Evolutionary conservation across 1,140 invertebrate species (phyloP).

Genomic region (Drosophila orosa): DNA sequence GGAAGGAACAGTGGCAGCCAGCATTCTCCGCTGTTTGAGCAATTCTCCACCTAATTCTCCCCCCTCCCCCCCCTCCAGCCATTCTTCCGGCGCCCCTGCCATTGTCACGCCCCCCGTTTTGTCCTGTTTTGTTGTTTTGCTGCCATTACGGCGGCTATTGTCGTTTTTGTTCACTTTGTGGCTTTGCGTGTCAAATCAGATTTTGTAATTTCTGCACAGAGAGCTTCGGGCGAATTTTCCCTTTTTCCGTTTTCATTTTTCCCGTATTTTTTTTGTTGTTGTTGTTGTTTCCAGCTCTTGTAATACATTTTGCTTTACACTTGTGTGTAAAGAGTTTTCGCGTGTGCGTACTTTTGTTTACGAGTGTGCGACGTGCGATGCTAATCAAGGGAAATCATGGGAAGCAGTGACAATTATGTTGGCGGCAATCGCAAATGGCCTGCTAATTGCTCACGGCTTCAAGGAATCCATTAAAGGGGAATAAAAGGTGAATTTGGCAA

Average conservation of each 20-base stretch:
- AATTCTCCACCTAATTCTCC: background rate
- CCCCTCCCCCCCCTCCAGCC: too few relatives aligned
- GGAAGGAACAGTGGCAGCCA: background rate
- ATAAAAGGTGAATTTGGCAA: background rate
- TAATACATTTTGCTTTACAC: slow-evolving; percentile 4
- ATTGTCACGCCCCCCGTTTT: slow-evolving; percentile 28
- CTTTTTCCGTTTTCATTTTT: slow-evolving; percentile 17
- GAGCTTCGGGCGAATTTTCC: slow-evolving; percentile 26
- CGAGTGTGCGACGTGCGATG: slow-evolving; percentile 34
- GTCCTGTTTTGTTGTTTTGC: slow-evolving; percentile 21
- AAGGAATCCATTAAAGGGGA: slow-evolving; percentile 12
- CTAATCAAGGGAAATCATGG: slow-evolving; percentile 45
- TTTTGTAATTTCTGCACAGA: slow-evolving; percentile 65
- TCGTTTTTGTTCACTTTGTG: slow-evolving; percentile 40
- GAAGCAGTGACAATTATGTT: slow-evolving; percentile 43
- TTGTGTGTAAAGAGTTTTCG: slow-evolving; percentile 10
- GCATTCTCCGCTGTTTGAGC: background rate
- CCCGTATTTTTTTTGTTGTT: background rate
- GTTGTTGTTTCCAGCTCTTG: background rate
- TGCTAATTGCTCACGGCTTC: slow-evolving; percentile 57
- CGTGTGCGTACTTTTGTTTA: slow-evolving; percentile 30
- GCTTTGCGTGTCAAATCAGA: slow-evolving; percentile 77
- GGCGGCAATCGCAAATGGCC: slow-evolving; percentile 55
- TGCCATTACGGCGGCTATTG: slow-evolving; percentile 28
- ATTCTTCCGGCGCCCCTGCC: background rate